These are phyloP conservation scores for Scolanthus callimorphus DNA, from an alignment of 92 coral and sea anemone genomes.

Conservation along the genomic window DNA sequence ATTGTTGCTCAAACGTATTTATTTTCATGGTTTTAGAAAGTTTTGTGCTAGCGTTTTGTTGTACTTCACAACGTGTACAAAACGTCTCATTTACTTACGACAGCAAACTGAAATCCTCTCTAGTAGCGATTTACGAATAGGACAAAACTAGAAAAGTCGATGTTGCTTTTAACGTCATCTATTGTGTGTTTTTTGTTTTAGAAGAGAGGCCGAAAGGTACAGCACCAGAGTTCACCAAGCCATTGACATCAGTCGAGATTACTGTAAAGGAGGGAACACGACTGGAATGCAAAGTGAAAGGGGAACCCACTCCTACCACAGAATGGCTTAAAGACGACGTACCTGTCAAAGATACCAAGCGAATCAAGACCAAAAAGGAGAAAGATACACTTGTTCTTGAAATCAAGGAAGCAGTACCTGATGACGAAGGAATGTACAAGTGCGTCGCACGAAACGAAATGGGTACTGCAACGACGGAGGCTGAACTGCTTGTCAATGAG, in stretches of 20 bases:
- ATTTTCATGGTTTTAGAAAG: no score
- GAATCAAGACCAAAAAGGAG: conserved; percentile 45
- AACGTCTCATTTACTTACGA: no score
- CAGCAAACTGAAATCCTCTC: no score
- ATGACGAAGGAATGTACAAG: conserved; percentile 90
- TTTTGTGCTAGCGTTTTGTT: no score
- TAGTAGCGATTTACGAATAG: no score
- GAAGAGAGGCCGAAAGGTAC: conserved; percentile 75
- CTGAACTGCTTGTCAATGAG: conserved; percentile 85
- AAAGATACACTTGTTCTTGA: conserved; percentile 52
- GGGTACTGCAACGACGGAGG: conserved; percentile 62
- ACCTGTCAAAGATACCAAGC: conserved; percentile 55
- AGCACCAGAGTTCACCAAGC: conserved; percentile 69
- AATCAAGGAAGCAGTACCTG: conserved; percentile 53
- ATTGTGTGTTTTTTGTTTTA: no score
- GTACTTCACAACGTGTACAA: no score
- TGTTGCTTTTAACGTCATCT: no score
- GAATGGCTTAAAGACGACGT: conserved; percentile 85
- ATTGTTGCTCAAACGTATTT: no score
- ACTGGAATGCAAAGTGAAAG: conserved; percentile 70
- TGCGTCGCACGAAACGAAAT: conserved; percentile 67
- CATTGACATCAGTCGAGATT: conserved; percentile 49
- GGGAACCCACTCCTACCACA: conserved; percentile 72
- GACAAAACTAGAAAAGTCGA: no score
- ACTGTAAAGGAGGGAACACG: conserved; percentile 57